Base-by-base conservation (phyloP, 2,797 vertebrate species). In the Geotrypetes seraphini region DNA sequence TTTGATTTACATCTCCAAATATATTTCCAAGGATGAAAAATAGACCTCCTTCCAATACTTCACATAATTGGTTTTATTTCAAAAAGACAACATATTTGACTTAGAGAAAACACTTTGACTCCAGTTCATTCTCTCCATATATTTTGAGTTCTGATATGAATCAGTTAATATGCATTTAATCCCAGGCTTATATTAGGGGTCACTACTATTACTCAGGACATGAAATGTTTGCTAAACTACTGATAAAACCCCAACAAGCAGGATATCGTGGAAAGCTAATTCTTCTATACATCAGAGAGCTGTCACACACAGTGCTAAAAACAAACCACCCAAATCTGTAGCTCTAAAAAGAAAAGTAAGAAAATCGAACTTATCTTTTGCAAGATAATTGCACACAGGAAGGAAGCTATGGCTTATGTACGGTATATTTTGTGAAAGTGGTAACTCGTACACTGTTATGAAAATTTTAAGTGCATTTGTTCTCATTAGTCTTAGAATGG, bases 331-430 rank as follows among this genome's bases (percentile, higher is more conserved):
- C 22, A 31, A 22, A 22, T 16, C 39, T 51, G 16, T 20, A 53
- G 36, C 2, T 4, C 4, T 50, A 46, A 11, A n/a, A 19, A 28
- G 5, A 9, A 47, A 43, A 43, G 3, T 26, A 21, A 19, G 7
- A 42, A 42, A 47, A 28, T 21, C 22, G 33, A 6, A 1, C 18
- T 16, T 10, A 39, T 10, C 38, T 16, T 39, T 44, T 48, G 34
- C 53, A 49, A 41, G 9, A 7, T 42, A 48, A 37, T 1, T 48
- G 14, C 39, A 13, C 47, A 32, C 28, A 19, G 44, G n/a, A n/a
- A n/a, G n/a, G n/a, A n/a, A n/a, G n/a, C n/a, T n/a, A n/a, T n/a
- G 25, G 5, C n/a, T n/a, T n/a, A n/a, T n/a, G n/a, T n/a, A n/a
- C n/a, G n/a, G n/a, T n/a, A n/a, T n/a, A n/a, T n/a, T n/a, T n/a